Base-by-base conservation (phyloP, 2,113 vertebrate genomes). In the Aramus guarauna region DNA sequence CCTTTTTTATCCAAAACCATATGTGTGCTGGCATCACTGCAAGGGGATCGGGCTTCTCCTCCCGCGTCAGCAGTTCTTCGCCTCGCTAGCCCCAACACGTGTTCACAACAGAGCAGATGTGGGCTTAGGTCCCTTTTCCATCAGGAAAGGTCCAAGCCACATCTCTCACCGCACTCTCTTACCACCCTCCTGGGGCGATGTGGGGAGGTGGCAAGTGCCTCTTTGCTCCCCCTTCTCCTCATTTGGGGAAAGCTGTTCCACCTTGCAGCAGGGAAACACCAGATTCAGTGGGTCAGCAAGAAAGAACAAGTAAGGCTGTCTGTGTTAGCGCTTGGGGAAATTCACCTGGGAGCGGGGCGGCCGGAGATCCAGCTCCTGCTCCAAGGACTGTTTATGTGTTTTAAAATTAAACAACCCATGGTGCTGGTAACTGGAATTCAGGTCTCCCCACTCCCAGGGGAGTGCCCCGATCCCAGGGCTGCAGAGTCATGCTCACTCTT, bases 391-490 rank as follows among this genome's bases (percentile, higher is more conserved):
- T 39, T 55, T 85, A 6, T 59, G 75, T 66, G 58, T 92, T 96
- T 78, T 69, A 50, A 92, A 97, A 87, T 2, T 17, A 90, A 94
- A 82, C 91, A 91, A 72, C 14, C 69, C 56, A 48, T 22, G 66
- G 86, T 89, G 84, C 84, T 87, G 77, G 80, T 15, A 36, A 82
- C 94, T 82, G 93, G 93, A 95, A 93, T 97, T 76, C 94, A 85
- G 90, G 73, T 92, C 94, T 97, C 80, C 94, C 96, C 95, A 87
- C 92, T 97, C 91, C 96, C 96, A 91, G 79, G 91, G 95, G 95
- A 96, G 95, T 95, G 96, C 86, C 94, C 84, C 1, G 1, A 73
- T 96, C 93, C 92, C 74, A 93, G 60, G 80, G 94, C 94, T 97
- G 80, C 0, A 12, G 52, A 96, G 69, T 96, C 87, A 76, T 79